Evolutionary conservation across 2,113 vertebrate genomes (phyloP).

Genomic region (Scatophagus argus): DNA sequence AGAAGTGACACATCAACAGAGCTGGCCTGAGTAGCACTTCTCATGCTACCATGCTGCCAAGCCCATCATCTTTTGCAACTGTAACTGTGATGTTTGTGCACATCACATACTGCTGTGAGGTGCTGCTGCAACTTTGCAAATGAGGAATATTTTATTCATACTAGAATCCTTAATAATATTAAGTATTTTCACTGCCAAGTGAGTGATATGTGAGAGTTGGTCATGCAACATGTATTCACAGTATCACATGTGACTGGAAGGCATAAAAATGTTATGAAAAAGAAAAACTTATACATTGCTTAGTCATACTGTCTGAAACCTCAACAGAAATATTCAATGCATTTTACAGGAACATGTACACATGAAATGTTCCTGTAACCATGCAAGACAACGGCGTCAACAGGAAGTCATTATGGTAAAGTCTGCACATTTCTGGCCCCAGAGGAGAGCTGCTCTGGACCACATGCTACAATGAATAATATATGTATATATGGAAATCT

Average conservation of each 20-base stretch:
- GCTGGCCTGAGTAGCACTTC: conserved; percentile 3
- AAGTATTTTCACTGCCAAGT: not conserved
- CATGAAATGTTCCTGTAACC: not conserved
- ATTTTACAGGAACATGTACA: not conserved
- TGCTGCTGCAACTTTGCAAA: conserved; percentile 37
- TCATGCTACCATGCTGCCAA: conserved; percentile 31
- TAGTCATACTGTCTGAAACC: not conserved
- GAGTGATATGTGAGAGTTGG: not conserved
- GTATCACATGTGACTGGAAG: too few species aligned
- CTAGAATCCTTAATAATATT: too few species aligned
- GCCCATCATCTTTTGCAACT: conserved; percentile 36
- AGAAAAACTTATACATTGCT: not conserved
- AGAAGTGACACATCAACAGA: conserved; percentile 19
- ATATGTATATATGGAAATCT: not conserved
- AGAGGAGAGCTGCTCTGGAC: not conserved
- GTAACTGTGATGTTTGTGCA: conserved; percentile 7
- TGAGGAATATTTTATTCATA: conserved; percentile 32
- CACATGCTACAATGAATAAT: not conserved
- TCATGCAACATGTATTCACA: not conserved
- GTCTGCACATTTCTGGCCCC: conserved; percentile 1
- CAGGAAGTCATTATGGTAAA: not conserved
- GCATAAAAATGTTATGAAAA: too few species aligned
- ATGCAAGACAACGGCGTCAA: not conserved
- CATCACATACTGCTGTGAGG: conserved; percentile 6
- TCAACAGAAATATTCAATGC: not conserved